Base-by-base conservation (phyloP, 2,797 vertebrate species). In the Ctenochaetus hawaiiensis region DNA sequence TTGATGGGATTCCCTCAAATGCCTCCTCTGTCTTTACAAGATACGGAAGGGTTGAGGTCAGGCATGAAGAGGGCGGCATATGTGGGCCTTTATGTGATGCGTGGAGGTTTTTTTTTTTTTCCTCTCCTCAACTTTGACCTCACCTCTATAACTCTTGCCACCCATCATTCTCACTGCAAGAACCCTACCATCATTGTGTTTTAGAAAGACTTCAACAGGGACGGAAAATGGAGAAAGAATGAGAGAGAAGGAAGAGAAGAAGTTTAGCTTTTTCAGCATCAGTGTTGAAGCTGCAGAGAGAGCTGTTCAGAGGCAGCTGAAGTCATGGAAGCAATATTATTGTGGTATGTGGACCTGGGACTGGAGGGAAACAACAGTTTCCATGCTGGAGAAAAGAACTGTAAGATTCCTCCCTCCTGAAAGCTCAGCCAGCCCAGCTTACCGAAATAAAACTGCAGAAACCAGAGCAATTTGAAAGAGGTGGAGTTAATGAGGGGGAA, bases 311-410 rank as follows among this genome's bases (percentile, higher is more conserved):
- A 74, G 34, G 41, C 30, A 58, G 65, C 12, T 81, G 66, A 81
- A 89, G 64, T 83, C 53, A 81, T 81, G 85, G 78, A 81, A 74
- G 80, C 51, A 39, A 67, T 67, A 56, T 80, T 44, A 82, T 60
- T 80, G 75, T 85, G 88, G 85, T 87, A 91, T 90, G 86, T 85
- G 79, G 79, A 84, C 41, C 64, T 75, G 52, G 77, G 69, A 83
- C 62, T 71, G 30, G 78, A 67, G 72, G 67, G 71, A 72, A 87
- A 81, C 75, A 90, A 87, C 75, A 79, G 82, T 95, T 94, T 93
- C 93, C 94, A 91, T 61, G 45, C 83, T 86, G 85, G 86, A 70
- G 76, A 22, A 79, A 77, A 77, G 26, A 54, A 57, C 43, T 12
- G 60, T 11, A 59, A 41, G 70, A 86, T 76, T 87, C 80, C 84